These are phyloP conservation scores for Panulirus ornatus DNA, from an alignment of 1,140 invertebrate species.

Conservation along the genomic window DNA sequence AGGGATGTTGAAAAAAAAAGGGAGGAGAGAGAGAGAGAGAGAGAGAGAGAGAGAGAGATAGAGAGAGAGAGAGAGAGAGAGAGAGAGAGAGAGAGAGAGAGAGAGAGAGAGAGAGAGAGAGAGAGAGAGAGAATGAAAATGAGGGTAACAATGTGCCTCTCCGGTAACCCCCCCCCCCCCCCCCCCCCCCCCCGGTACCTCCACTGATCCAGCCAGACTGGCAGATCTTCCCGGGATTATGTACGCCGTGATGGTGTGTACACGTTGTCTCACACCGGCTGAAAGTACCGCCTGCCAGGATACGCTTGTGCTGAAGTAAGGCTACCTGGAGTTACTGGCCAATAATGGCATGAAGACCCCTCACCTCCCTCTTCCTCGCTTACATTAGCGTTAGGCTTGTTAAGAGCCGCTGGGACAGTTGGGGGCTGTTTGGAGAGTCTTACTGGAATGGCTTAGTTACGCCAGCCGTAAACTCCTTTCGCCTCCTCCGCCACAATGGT, in stretches of 20 bases:
- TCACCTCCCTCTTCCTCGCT: too few relatives aligned
- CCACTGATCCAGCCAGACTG: not conserved
- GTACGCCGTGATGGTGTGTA: too few relatives aligned
- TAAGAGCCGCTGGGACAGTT: too few relatives aligned
- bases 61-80: not conserved
- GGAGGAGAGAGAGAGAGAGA: not conserved
- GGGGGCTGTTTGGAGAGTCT: not conserved
- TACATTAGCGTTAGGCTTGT: too few relatives aligned
- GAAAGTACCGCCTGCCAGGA: too few relatives aligned
- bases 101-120: not conserved
- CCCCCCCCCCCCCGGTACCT: not conserved
- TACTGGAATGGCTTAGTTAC: not conserved
- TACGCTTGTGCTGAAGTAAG: too few relatives aligned
- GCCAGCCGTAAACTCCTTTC: too few relatives aligned
- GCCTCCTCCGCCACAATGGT: too few relatives aligned
- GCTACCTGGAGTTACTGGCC: too few relatives aligned
- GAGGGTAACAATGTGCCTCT: not conserved
- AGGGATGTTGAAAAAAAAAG: too few relatives aligned
- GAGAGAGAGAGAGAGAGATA: not conserved
- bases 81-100: not conserved
- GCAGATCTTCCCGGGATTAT: not conserved
- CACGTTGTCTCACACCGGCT: too few relatives aligned
- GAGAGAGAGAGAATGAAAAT: conserved; percentile 1
- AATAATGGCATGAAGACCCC: too few relatives aligned
- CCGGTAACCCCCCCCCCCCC: not conserved